Evolutionary conservation across 2,888 invertebrate genomes (phyloP).

Genomic region (Trissolcus japonicus): DNA sequence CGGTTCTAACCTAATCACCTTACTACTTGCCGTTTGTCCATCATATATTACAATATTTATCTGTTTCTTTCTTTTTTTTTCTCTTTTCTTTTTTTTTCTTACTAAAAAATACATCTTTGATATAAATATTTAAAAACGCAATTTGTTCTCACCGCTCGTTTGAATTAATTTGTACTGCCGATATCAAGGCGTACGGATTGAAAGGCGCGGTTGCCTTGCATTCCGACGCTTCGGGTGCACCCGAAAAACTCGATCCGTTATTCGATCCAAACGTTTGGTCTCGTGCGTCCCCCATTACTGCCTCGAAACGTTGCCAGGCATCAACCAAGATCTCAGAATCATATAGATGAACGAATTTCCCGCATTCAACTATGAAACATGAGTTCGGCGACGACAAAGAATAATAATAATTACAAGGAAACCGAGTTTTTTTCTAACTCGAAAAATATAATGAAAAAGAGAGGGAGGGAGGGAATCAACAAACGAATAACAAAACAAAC

Average conservation of each 20-base stretch:
- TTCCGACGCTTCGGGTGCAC: background rate
- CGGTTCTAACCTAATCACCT: background rate
- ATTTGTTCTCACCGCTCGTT: conserved; percentile 28
- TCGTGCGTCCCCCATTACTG: conserved; percentile 25
- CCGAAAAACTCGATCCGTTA: conserved; percentile 4
- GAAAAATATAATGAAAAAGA: too few relatives aligned
- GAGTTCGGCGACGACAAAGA: too few relatives aligned
- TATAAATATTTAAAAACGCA: conserved; percentile 19
- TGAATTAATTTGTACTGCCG: conserved; percentile 27
- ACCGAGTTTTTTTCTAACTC: too few relatives aligned
- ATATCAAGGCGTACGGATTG: background rate
- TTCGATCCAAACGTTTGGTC: conserved; percentile 18
- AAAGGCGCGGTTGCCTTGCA: background rate
- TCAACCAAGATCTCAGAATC: conserved; percentile 35
- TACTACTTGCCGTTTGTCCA: background rate
- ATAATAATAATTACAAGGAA: too few relatives aligned
- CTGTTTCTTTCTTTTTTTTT: too few relatives aligned
- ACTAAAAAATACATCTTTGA: conserved; percentile 9
- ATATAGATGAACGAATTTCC: conserved; percentile 42
- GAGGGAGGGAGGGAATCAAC: background rate
- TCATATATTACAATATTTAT: conserved; percentile 6
- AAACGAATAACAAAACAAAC: conserved; percentile 1
- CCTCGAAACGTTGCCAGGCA: conserved; percentile 31
- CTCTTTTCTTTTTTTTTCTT: background rate
- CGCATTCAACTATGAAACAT: too few relatives aligned